Percentiles rank a stretch among this genome's conserved stretches.
These are phyloP conservation scores for Ailurus styani DNA, from an alignment of 2,113 vertebrate genomes.

Conservation along the genomic window DNA sequence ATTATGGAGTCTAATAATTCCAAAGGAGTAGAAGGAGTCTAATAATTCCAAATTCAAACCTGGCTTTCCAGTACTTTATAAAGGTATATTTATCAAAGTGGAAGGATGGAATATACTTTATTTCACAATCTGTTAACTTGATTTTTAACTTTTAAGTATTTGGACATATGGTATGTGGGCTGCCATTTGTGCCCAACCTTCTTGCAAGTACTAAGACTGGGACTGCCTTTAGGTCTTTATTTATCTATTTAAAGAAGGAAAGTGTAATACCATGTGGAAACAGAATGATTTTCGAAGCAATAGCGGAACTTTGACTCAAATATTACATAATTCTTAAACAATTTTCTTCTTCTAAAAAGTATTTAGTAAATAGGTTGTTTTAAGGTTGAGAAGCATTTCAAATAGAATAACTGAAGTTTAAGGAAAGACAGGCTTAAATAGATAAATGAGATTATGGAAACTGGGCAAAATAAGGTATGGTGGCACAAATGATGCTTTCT, in stretches of 20 bases:
- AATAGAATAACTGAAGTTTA: background rate
- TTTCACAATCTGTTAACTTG: constrained; percentile 5
- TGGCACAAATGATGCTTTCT: background rate
- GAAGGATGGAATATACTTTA: background rate
- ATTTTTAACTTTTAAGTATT: constrained; percentile 24
- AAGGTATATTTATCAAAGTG: background rate
- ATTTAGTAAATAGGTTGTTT: background rate
- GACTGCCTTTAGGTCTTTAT: background rate
- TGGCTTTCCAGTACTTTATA: background rate
- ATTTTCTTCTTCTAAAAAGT: background rate
- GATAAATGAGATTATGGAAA: background rate
- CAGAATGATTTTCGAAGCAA: background rate
- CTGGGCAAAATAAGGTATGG: background rate
- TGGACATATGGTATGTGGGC: constrained; percentile 36
- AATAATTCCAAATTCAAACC: background rate
- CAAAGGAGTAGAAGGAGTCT: background rate
- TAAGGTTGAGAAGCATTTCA: background rate
- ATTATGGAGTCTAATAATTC: background rate
- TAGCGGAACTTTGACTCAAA: background rate
- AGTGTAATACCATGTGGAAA: background rate
- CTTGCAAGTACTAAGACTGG: background rate
- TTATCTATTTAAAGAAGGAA: constrained; percentile 17
- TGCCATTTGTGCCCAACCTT: background rate
- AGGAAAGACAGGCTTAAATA: background rate
- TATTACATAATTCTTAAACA: background rate